Conservation (phyloP, 2,113 vertebrate genomes). For the Nestor notabilis region DNA sequence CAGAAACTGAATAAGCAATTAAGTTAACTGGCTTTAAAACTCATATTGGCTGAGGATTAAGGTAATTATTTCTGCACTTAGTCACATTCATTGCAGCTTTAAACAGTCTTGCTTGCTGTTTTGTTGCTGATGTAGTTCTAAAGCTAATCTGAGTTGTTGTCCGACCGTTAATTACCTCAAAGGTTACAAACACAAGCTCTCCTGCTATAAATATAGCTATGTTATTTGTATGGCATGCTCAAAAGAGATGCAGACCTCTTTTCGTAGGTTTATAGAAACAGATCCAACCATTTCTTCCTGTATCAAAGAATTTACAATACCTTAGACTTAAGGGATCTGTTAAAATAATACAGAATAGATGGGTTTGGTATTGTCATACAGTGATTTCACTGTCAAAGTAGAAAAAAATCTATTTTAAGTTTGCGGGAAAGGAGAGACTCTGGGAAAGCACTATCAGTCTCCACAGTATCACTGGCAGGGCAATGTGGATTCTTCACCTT, state of each 20-base stretch:
- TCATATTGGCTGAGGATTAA: constrained; percentile 52
- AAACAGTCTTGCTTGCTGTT: constrained; percentile 4
- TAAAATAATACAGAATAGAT: constrained; percentile 10
- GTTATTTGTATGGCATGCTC: background rate
- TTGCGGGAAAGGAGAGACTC: background rate
- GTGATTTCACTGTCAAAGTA: background rate
- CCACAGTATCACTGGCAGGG: background rate
- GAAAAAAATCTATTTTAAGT: background rate
- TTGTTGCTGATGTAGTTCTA: constrained; percentile 17
- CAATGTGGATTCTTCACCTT: background rate
- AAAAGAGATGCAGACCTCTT: background rate
- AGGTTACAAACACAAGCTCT: constrained; percentile 8
- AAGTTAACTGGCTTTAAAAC: constrained; percentile 59
- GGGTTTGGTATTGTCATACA: background rate
- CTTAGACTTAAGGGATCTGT: background rate
- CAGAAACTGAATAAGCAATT: constrained; percentile 57
- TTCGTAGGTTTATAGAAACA: background rate
- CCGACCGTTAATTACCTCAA: constrained; percentile 11
- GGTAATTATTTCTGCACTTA: constrained; percentile 39
- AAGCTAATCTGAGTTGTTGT: background rate
- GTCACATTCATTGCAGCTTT: constrained; percentile 13
- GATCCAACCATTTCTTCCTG: background rate
- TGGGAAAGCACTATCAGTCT: background rate
- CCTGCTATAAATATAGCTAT: background rate
- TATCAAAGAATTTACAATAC: background rate